Percentiles rank a stretch among this genome's conserved stretches.
These are phyloP conservation scores for Pasiphila rectangulata DNA, from an alignment of 2,888 invertebrate species.

Conservation along the genomic window DNA sequence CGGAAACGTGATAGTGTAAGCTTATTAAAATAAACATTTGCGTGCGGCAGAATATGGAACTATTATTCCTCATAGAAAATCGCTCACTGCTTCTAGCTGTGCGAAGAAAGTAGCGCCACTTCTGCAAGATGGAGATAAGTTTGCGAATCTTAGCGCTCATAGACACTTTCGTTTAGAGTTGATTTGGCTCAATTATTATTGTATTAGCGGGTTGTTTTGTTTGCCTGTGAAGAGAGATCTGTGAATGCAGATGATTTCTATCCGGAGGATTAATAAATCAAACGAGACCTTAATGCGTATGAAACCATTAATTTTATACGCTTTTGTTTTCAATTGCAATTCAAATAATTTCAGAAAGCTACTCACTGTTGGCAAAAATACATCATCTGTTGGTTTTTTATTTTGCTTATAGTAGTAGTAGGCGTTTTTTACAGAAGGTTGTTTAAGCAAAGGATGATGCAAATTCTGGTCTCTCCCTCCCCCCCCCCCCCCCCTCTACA, in stretches of 20 bases:
- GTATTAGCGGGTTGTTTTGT: slow-evolving; percentile 42
- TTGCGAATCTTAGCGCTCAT: slow-evolving; percentile 11
- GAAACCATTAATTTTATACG: background rate
- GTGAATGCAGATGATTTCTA: slow-evolving; percentile 3
- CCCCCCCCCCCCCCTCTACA: too few species aligned
- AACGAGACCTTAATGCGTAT: slow-evolving; percentile 12
- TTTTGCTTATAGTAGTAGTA: too few species aligned
- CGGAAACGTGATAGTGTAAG: slow-evolving; percentile 12
- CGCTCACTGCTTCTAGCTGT: background rate
- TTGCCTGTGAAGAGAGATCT: slow-evolving; percentile 28
- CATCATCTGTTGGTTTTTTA: too few species aligned
- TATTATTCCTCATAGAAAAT: background rate
- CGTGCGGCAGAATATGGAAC: slow-evolving; percentile 18
- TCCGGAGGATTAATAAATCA: slow-evolving; percentile 1
- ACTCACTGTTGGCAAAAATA: too few species aligned
- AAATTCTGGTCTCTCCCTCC: too few species aligned
- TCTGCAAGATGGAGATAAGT: background rate
- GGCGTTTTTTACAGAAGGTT: too few species aligned
- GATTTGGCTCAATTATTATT: slow-evolving; percentile 60
- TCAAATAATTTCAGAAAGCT: too few species aligned
- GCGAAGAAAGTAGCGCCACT: slow-evolving; percentile 24
- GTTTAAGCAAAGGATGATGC: too few species aligned
- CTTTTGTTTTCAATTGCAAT: too few species aligned
- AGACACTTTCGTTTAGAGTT: slow-evolving; percentile 59
- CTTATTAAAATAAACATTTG: slow-evolving; percentile 13